Conservation (phyloP, 2,888 invertebrate genomes). For the Synergus laeviventris region DNA sequence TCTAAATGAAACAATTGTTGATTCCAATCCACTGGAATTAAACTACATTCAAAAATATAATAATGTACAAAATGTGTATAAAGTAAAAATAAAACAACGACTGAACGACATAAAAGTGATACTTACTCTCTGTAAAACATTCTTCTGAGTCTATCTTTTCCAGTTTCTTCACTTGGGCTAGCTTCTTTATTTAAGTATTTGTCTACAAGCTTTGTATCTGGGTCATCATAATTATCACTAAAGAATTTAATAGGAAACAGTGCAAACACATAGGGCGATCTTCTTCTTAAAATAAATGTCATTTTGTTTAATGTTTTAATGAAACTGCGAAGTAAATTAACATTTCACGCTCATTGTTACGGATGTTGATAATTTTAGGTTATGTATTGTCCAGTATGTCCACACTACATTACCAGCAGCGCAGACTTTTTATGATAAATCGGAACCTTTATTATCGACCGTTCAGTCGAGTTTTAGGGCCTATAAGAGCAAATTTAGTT, state of each 20-base stretch:
- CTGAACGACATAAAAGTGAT: not conserved
- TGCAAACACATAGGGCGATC: not conserved
- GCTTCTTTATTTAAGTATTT: not conserved
- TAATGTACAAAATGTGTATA: too few relatives aligned
- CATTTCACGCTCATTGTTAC: too few relatives aligned
- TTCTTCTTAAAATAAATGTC: not conserved
- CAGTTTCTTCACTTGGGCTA: not conserved
- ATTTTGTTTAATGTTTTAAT: not conserved
- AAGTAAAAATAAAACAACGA: not conserved
- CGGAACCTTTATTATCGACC: too few relatives aligned
- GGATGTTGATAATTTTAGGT: too few relatives aligned
- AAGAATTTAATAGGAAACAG: not conserved
- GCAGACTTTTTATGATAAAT: too few relatives aligned
- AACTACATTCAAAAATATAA: too few relatives aligned
- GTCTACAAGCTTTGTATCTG: conserved; percentile 1
- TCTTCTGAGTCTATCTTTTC: not conserved
- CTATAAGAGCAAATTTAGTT: too few relatives aligned
- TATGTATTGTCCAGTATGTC: too few relatives aligned
- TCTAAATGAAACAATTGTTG: too few relatives aligned
- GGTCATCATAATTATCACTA: not conserved
- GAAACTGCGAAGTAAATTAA: not conserved
- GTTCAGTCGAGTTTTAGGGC: too few relatives aligned
- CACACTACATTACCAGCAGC: too few relatives aligned
- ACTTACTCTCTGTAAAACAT: not conserved
- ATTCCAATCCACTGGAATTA: too few relatives aligned